phyloP scores from a whole-genome alignment of 1,140 invertebrate species.

The roundworm (Caenorhabditis elegans) region WBcel235 BX284603.4:11704501-11705000 shows the following conservation, averaged over 20 bases:
- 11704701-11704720: conserved; percentile 1
- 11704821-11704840: conserved; percentile 18
- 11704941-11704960: conserved; percentile 20
- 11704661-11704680: neutral
- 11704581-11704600: conserved; percentile 28
- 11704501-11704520: conserved; percentile 11
- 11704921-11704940: conserved; percentile 34
- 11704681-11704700: conserved; percentile 2
- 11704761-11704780: conserved; percentile 14
- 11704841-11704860: neutral
- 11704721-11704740: neutral
- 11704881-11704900: conserved; percentile 13
- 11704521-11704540: conserved; percentile 37
- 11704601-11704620: neutral
- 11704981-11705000: neutral
- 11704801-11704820: neutral
- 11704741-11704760: conserved; percentile 13
- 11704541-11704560: conserved; percentile 24
- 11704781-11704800: conserved; percentile 4
- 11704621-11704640: conserved; percentile 32
- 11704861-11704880: neutral
- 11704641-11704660: conserved; percentile 35
- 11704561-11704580: conserved; percentile 27
- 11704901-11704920: conserved; percentile 12
- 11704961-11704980: neutral